Evolutionary conservation across 2,888 invertebrate species (phyloP).

Genomic region (Gymnoscelis rufifasciata): DNA sequence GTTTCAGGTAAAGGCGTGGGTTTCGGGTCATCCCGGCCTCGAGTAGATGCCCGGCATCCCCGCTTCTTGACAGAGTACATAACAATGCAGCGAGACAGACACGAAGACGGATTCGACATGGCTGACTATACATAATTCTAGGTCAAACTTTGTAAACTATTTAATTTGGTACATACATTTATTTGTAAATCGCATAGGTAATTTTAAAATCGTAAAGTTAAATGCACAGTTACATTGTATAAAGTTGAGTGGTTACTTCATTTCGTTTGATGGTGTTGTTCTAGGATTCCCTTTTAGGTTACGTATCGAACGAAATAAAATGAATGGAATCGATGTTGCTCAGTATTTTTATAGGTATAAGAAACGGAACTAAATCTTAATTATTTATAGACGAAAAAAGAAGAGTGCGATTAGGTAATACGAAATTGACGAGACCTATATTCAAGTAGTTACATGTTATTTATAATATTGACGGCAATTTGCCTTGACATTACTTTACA

Average conservation of each 20-base stretch:
- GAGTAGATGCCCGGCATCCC: slow-evolving; percentile 42
- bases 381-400: slow-evolving; percentile 58
- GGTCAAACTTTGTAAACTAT: slow-evolving; percentile 45
- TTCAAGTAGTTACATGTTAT: slow-evolving; percentile 32
- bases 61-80: slow-evolving; percentile 58
- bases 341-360: slow-evolving; percentile 77
- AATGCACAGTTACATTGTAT: slow-evolving; percentile 62
- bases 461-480: slow-evolving; percentile 23
- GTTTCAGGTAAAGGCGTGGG: slow-evolving; percentile 73
- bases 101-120: slow-evolving; percentile 41
- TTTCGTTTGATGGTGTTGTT: slow-evolving; percentile 53
- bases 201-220: slow-evolving; percentile 51
- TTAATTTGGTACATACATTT: slow-evolving; percentile 53
- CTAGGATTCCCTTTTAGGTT: slow-evolving; percentile 50
- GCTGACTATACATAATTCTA: slow-evolving; percentile 41
- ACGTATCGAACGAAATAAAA: slow-evolving; percentile 46
- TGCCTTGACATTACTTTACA: slow-evolving; percentile 22
- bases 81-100: slow-evolving; percentile 40
- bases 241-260: slow-evolving; percentile 55
- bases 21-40: slow-evolving; percentile 56
- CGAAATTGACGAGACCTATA: slow-evolving; percentile 44
- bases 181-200: slow-evolving; percentile 59
- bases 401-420: slow-evolving; percentile 53
- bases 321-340: slow-evolving; percentile 70
- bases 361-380: slow-evolving; percentile 61